Evolutionary conservation across 2,797 vertebrate species (phyloP).

Genomic region (Ispidina picta): DNA sequence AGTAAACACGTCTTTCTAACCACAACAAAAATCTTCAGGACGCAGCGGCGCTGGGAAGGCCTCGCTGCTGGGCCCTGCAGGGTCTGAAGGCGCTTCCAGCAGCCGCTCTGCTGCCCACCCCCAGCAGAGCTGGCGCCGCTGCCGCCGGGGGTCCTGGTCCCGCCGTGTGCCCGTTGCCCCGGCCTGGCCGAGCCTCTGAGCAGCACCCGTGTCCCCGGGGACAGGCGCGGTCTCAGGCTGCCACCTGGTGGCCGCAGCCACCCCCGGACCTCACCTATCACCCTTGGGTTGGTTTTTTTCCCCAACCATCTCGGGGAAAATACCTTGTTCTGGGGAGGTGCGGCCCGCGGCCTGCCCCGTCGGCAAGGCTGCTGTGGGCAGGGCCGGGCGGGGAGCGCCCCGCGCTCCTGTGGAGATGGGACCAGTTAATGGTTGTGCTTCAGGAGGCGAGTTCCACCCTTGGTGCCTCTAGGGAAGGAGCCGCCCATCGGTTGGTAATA

Average conservation of each 20-base stretch:
- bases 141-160: background rate
- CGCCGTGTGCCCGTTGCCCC: accelerated
- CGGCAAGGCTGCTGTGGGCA: background rate
- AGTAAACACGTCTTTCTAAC: accelerated
- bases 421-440: background rate
- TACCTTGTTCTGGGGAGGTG: too few relatives aligned
- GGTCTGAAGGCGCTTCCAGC: too few relatives aligned
- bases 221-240: background rate
- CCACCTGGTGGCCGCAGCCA: background rate
- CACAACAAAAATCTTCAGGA: accelerated
- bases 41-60: accelerated
- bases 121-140: too few relatives aligned
- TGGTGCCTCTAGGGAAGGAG: background rate
- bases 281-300: background rate
- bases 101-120: background rate
- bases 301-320: background rate
- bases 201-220: background rate
- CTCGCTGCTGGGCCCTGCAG: accelerated
- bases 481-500: background rate
- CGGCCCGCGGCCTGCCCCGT: too few relatives aligned
- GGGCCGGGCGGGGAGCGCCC: too few relatives aligned
- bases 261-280: background rate
- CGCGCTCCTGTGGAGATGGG: background rate
- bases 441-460: accelerated
- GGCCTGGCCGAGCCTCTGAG: background rate